Percentiles rank a stretch among this genome's conserved stretches.
These are phyloP conservation scores for Ptychoptera contaminata DNA, from an alignment of 2,888 invertebrate genomes.

Conservation along the genomic window DNA sequence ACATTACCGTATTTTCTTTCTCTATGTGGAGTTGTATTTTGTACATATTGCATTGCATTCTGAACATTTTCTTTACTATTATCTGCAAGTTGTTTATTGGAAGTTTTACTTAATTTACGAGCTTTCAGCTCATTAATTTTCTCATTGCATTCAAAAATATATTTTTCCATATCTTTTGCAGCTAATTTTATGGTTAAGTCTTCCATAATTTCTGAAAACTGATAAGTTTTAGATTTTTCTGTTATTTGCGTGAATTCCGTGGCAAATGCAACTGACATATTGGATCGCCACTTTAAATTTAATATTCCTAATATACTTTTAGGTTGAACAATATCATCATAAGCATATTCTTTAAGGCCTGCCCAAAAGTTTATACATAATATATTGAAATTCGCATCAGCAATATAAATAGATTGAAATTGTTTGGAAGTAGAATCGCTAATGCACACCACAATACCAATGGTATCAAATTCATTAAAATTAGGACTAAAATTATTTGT, in stretches of 20 bases:
- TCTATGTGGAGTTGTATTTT: too few species aligned
- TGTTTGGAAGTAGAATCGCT: slow-evolving; percentile 16
- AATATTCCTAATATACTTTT: slow-evolving; percentile 41
- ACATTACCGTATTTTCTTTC: too few species aligned
- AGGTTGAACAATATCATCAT: slow-evolving; percentile 37
- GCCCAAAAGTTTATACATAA: slow-evolving; percentile 40
- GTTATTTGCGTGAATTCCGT: slow-evolving; percentile 47
- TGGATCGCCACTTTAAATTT: slow-evolving; percentile 44
- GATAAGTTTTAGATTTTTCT: slow-evolving; percentile 38
- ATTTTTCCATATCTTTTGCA: slow-evolving; percentile 13
- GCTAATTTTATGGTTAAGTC: slow-evolving; percentile 27
- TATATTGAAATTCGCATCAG: slow-evolving; percentile 38
- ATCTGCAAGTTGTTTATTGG: too few species aligned
- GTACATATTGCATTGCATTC: too few species aligned
- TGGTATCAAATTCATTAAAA: slow-evolving; percentile 58
- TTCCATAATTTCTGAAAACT: slow-evolving; percentile 33
- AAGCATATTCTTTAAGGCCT: slow-evolving; percentile 34
- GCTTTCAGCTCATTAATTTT: slow-evolving; percentile 14
- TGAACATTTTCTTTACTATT: too few species aligned
- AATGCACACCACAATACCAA: slow-evolving; percentile 47
- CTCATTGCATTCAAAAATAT: slow-evolving; percentile 18
- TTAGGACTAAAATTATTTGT: slow-evolving; percentile 25
- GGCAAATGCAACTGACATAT: slow-evolving; percentile 39
- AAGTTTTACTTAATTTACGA: neutral
- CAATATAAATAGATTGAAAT: slow-evolving; percentile 41